Evolutionary conservation across 2,888 invertebrate genomes (phyloP), one percentile per base, ranked within the genome.

Genomic region (Nomada fabriciana): DNA sequence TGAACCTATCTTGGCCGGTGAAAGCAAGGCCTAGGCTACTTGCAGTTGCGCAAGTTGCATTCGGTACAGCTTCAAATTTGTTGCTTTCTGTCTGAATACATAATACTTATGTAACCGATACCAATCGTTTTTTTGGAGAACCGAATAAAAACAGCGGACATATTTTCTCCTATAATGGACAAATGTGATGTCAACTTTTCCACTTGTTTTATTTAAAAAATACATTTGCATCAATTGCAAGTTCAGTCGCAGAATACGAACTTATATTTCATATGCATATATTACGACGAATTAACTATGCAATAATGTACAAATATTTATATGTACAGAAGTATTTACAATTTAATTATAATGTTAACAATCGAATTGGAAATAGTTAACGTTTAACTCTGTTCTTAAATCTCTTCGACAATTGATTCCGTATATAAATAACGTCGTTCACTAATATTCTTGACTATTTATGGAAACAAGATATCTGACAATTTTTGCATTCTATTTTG

Each of bases 21-120:
- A 88, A 88, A 88, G 88, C 86, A 88, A 89, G 85, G 81, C 80
- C 77, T 89, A 82, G 76, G 83, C 83, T 87, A 83, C 43, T 75
- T 76, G 70, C 64, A 72, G 74, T 86, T 82, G 76, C 72, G 73
- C 68, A 82, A 86, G 76, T 55, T 84, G 65, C 77, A 73, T 80
- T 68, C 75, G 75, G 64, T 72, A 63, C 36, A 70, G 23, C 63
- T 78, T 74, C 47, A 53, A 42, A 74, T 71, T 69, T 76, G 70
- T 69, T 61, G 15, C 7, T 47, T 61, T 5, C 18, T 36, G 23
- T 18, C 59, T 29, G 43, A 55, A 53, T n/a, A 60, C n/a, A 25
- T 36, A 60, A 64, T 53, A n/a, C 0, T 61, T 11, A 5, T 42
- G 47, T 55, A 20, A 50, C 3, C 20, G 2, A 23, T 23, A 15